A percentile compares a stretch with the other conserved stretches of the same genome.
These are phyloP conservation scores for Myathropa florea DNA, from an alignment of 2,888 invertebrate species.

Conservation along the genomic window DNA sequence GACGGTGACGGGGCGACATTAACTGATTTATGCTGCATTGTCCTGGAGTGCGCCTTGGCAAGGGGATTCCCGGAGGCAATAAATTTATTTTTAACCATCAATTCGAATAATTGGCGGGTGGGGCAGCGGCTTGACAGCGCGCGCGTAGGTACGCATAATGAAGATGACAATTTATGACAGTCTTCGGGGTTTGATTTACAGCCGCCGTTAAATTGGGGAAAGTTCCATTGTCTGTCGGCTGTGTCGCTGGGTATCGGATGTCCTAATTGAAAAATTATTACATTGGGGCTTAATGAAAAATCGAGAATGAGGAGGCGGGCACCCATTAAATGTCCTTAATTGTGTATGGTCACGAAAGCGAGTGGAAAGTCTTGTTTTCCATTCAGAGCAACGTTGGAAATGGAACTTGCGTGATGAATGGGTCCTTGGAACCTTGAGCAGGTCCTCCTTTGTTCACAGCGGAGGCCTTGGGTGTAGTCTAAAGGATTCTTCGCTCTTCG, in stretches of 20 bases:
- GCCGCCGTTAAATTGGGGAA: background rate
- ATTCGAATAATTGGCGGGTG: background rate
- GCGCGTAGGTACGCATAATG: slow-evolving; percentile 9
- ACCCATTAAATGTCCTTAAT: background rate
- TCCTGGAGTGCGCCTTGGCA: background rate
- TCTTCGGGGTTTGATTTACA: slow-evolving; percentile 26
- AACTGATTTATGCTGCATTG: slow-evolving; percentile 43
- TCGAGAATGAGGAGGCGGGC: background rate
- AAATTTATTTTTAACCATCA: slow-evolving; percentile 54
- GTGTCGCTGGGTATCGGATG: slow-evolving; percentile 23
- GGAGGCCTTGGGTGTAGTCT: no score
- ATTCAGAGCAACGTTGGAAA: background rate
- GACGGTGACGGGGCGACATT: slow-evolving; percentile 18
- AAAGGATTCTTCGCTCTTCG: no score
- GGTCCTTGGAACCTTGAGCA: no score
- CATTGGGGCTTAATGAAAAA: background rate
- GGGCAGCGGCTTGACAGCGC: slow-evolving; percentile 1
- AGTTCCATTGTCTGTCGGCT: background rate
- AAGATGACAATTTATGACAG: slow-evolving; percentile 47
- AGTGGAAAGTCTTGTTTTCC: background rate
- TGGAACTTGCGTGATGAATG: background rate
- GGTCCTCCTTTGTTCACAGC: no score
- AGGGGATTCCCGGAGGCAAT: slow-evolving; percentile 10
- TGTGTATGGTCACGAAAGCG: background rate
- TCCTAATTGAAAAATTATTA: slow-evolving; percentile 33